These are phyloP conservation scores for Centroberyx gerrardi DNA, from an alignment of 2,797 vertebrate species.

Conservation along the genomic window DNA sequence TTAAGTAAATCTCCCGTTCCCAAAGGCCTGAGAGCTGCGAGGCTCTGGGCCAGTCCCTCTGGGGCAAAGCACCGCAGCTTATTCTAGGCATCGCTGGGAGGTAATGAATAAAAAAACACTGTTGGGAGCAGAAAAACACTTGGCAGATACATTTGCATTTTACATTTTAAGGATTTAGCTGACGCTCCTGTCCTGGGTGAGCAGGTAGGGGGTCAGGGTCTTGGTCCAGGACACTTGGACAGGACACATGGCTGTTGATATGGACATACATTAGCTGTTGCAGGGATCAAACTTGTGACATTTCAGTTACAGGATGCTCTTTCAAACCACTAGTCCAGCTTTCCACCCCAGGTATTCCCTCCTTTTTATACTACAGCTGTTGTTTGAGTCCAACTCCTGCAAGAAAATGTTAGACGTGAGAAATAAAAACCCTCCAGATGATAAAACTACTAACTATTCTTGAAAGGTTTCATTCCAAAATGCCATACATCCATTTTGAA, in stretches of 20 bases:
- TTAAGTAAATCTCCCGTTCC: slow-evolving; percentile 21
- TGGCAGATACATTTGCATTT: slow-evolving; percentile 17
- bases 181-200: not conserved
- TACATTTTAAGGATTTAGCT: slow-evolving; percentile 40
- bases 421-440: no score
- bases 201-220: slow-evolving; percentile 17
- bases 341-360: no score
- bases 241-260: no score
- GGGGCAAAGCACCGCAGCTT: slow-evolving; percentile 11
- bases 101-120: slow-evolving; percentile 38
- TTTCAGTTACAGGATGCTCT: not conserved
- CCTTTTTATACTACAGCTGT: no score
- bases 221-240: no score
- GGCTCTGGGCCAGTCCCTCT: slow-evolving; percentile 17
- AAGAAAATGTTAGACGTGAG: no score
- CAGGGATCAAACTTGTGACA: not conserved
- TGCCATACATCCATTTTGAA: no score
- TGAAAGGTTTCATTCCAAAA: no score
- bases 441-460: no score
- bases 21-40: slow-evolving; percentile 13
- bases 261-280: not conserved
- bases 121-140: slow-evolving; percentile 21
- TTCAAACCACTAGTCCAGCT: not conserved
- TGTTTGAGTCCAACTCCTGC: no score
- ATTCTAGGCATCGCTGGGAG: slow-evolving; percentile 25